Evolutionary conservation across 2,888 invertebrate species (phyloP).

Genomic region (Phyllotreta cruciferae): DNA sequence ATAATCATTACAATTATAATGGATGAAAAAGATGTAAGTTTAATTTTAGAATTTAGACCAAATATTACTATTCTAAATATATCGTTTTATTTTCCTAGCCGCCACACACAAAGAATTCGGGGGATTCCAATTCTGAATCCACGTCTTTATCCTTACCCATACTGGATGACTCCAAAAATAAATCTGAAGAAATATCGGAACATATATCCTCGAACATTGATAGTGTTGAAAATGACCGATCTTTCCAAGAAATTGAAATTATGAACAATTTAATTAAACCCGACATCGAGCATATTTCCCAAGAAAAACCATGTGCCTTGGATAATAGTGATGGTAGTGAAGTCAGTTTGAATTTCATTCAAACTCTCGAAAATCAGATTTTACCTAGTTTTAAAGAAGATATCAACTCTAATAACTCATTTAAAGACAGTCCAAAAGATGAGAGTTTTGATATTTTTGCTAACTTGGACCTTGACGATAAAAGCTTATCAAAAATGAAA

Average conservation of each 20-base stretch:
- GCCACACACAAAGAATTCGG: no score
- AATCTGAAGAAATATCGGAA: slow-evolving; percentile 46
- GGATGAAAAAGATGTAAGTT: slow-evolving; percentile 2
- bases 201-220: slow-evolving; percentile 44
- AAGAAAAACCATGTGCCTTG: slow-evolving; percentile 47
- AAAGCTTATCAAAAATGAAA: slow-evolving; percentile 50
- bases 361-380: slow-evolving; percentile 44
- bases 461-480: slow-evolving; percentile 56
- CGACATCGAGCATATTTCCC: slow-evolving; percentile 42
- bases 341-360: slow-evolving; percentile 45
- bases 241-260: slow-evolving; percentile 58
- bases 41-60: slow-evolving; percentile 10
- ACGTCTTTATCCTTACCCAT: slow-evolving; percentile 44
- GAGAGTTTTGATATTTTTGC: slow-evolving; percentile 57
- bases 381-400: slow-evolving; percentile 55
- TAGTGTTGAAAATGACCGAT: slow-evolving; percentile 58
- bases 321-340: slow-evolving; percentile 46
- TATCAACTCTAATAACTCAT: slow-evolving; percentile 53
- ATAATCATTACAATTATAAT: no score
- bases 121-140: slow-evolving; percentile 35
- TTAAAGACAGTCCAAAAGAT: slow-evolving; percentile 50
- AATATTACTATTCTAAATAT: slow-evolving; percentile 22
- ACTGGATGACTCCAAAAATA: slow-evolving; percentile 36
- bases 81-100: slow-evolving; percentile 23
- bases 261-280: slow-evolving; percentile 42